These are phyloP conservation scores for Percopsis transmontana DNA, from an alignment of 2,113 vertebrate genomes.

Conservation along the genomic window DNA sequence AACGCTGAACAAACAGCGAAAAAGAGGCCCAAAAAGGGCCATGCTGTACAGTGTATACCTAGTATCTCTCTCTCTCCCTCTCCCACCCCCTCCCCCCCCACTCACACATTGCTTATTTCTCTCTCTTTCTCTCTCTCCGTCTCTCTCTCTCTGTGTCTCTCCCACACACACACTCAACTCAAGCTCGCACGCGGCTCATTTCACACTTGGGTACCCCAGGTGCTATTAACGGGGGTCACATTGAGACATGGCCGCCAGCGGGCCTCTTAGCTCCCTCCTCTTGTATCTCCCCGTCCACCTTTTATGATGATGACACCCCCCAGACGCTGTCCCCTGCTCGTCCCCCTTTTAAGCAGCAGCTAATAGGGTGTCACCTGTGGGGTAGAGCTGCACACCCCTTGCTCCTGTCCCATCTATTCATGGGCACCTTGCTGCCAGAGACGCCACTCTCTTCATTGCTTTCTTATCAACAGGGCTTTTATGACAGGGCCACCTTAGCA, in stretches of 20 bases:
- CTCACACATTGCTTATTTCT: too few relatives aligned
- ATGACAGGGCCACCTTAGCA: constrained; percentile 25
- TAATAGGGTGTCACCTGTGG: constrained; percentile 23
- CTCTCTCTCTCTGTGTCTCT: background rate
- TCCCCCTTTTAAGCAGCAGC: constrained; percentile 10
- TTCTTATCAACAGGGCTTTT: constrained; percentile 6
- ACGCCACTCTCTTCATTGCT: constrained; percentile 20
- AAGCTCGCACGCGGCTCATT: constrained; percentile 53
- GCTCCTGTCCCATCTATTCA: constrained; percentile 1
- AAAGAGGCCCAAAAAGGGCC: too few relatives aligned
- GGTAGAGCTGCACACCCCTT: constrained; percentile 3
- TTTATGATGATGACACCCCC: constrained; percentile 47
- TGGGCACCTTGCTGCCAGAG: constrained; percentile 7
- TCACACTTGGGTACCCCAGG: constrained; percentile 63
- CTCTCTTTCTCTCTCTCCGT: background rate
- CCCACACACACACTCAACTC: constrained; percentile 20
- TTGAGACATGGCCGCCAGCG: constrained; percentile 54
- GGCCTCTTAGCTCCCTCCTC: constrained; percentile 35
- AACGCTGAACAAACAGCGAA: background rate
- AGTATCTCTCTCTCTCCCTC: too few relatives aligned
- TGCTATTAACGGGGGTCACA: constrained; percentile 76
- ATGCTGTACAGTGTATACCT: too few relatives aligned
- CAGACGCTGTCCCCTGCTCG: constrained; percentile 10
- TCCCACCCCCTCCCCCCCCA: background rate
- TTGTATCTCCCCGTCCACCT: constrained; percentile 25